Evolutionary conservation across 2,113 vertebrate species (phyloP), one percentile per base, ranked within the genome.

Genomic region (Terrapene triunguis): DNA sequence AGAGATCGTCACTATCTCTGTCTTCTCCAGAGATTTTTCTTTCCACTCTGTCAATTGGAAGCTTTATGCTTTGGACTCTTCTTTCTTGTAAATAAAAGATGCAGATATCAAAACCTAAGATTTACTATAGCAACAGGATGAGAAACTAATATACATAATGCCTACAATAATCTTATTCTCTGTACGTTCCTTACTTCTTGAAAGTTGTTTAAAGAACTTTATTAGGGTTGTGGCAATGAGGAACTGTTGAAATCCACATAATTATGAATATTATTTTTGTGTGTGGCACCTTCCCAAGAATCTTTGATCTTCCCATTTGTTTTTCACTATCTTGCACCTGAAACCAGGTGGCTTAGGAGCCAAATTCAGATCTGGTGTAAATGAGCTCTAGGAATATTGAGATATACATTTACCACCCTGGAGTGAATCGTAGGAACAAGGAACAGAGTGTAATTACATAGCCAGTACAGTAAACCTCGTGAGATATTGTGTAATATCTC

Each of bases 301-400:
- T 81, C 9, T 1, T 42, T 79, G 86, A 87, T 54, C 38, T 87
- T 94, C 79, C 84, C 50, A 80, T 32, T 84, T 42, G 84, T 19
- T 80, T 91, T 84, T 72, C 65, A 27, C 76, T 4, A 4, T 72
- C 80, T 42, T 27, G 12, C 21, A 0, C 19, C 19, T 51, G 74
- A 78, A 44, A 44, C 69, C 16, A 1, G 47, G 84, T 82, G 76
- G 80, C 38, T 76, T 57, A 84, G 90, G 79, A 82, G 65, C 81
- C 7, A 2, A 72, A 69, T 92, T 29, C 80, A 84, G 42, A 29
- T 55, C 8, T 38, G 11, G 54, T 57, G 76, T 50, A 27, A 47
- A 2, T 69, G 48, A 81, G 35, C 92, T 87, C 80, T 92, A 94
- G 91, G 86, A 84, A 87, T 96, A 79, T 84, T 5, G 86, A 90